A percentile compares a stretch with the other conserved stretches of the same genome.
phyloP scores from a whole-genome alignment of 2,113 vertebrate genomes.

The Corydoras maculifer region DNA sequence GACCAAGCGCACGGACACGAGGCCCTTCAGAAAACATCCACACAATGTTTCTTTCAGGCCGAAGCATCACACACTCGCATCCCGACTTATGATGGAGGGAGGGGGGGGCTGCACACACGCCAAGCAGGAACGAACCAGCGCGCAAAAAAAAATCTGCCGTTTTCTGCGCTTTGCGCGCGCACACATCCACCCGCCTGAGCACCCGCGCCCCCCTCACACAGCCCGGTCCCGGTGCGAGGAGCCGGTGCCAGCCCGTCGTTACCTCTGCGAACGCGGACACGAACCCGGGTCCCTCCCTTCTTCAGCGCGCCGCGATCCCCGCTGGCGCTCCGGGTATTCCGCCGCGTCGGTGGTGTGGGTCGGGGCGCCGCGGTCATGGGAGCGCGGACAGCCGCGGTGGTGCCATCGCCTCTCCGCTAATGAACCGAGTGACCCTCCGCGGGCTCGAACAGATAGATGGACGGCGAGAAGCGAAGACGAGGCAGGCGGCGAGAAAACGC shows the following conservation, averaged over 20 bases:
- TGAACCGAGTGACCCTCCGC: background rate
- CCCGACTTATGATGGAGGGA: constrained; percentile 5
- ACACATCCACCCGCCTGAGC: no score
- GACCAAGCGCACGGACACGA: background rate
- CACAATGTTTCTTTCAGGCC: background rate
- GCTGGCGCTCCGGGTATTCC: background rate
- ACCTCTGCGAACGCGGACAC: background rate
- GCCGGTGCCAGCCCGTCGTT: background rate
- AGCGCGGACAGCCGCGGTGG: background rate
- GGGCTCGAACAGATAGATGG: background rate
- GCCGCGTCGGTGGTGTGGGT: no score
- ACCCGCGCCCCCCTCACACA: background rate
- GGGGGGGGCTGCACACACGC: background rate
- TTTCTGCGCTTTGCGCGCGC: no score
- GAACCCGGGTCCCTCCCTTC: constrained; percentile 14
- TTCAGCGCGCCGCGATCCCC: background rate
- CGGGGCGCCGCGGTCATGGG: background rate
- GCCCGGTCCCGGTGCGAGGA: background rate
- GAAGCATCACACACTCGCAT: constrained; percentile 12
- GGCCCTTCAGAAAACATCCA: background rate
- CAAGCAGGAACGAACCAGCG: no score
- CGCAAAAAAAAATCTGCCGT: no score
- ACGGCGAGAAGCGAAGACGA: background rate
- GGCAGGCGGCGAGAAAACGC: background rate
- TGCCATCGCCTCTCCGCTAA: background rate